Evolutionary conservation across 2,888 invertebrate genomes (phyloP).

Genomic region (Lithophane ornitopus): DNA sequence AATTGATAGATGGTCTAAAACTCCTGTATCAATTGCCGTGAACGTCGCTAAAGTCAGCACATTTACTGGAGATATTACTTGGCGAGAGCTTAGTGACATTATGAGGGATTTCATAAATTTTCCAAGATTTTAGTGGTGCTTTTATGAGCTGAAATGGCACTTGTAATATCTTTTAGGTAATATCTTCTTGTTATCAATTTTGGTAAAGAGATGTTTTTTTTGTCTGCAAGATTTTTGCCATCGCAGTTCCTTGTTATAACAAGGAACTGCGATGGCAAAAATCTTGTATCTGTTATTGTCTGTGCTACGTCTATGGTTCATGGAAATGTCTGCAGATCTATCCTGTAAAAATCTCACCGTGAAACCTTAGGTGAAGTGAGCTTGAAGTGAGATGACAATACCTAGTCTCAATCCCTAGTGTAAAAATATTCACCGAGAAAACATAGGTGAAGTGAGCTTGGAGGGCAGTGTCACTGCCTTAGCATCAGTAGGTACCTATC

Average conservation of each 20-base stretch:
- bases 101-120: conserved; percentile 11
- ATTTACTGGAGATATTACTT: conserved; percentile 42
- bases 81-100: conserved; percentile 21
- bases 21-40: conserved; percentile 35
- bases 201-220: neutral
- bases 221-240: no score
- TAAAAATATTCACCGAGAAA: no score
- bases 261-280: neutral
- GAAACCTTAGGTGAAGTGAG: neutral
- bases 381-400: no score
- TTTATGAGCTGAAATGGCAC: conserved; percentile 16
- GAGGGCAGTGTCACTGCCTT: no score
- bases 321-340: neutral
- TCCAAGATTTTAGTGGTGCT: neutral
- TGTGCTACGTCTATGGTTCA: neutral
- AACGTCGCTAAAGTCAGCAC: conserved; percentile 36
- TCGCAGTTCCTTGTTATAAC: no score
- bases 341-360: neutral
- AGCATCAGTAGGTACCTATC: no score
- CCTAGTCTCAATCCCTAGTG: no score
- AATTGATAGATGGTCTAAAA: conserved; percentile 52
- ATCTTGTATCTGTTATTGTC: neutral
- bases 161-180: neutral
- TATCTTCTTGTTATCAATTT: neutral
- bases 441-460: no score